Conservation (phyloP, 2,888 invertebrate genomes). For the Nephrotoma appendiculata region DNA sequence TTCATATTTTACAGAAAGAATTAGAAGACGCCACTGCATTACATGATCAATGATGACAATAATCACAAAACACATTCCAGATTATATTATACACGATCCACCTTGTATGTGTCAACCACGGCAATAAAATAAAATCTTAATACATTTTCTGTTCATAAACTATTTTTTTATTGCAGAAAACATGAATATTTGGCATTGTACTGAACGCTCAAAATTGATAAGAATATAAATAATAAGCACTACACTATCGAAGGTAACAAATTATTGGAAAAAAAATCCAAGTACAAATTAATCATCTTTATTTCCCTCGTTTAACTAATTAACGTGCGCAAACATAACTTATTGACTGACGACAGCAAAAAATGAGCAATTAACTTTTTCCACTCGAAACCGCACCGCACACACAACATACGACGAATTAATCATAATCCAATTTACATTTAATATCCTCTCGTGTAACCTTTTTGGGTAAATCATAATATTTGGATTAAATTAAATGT, state of each 20-base stretch:
- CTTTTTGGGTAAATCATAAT: not conserved
- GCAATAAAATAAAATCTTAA: not conserved
- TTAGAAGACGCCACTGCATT: not conserved
- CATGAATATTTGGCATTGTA: not conserved
- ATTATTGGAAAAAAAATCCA: not conserved
- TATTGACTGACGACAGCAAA: not conserved
- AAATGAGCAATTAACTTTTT: not conserved
- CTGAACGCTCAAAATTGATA: not conserved
- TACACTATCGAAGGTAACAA: not conserved
- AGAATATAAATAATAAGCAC: not conserved
- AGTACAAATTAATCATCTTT: not conserved
- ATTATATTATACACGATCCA: not conserved
- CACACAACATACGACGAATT: not conserved
- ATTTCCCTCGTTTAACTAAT: not conserved
- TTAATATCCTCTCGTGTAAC: not conserved
- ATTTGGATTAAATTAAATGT: not conserved
- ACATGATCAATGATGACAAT: not conserved
- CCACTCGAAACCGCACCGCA: not conserved
- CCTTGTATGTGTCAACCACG: not conserved
- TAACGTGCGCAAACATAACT: not conserved
- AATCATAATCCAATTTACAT: not conserved
- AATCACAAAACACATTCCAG: not conserved
- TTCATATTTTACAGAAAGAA: too few species aligned
- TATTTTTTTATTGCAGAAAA: not conserved
- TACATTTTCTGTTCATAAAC: not conserved